These are phyloP conservation scores for Menidia menidia DNA, from an alignment of 2,797 vertebrate genomes.

Conservation along the genomic window DNA sequence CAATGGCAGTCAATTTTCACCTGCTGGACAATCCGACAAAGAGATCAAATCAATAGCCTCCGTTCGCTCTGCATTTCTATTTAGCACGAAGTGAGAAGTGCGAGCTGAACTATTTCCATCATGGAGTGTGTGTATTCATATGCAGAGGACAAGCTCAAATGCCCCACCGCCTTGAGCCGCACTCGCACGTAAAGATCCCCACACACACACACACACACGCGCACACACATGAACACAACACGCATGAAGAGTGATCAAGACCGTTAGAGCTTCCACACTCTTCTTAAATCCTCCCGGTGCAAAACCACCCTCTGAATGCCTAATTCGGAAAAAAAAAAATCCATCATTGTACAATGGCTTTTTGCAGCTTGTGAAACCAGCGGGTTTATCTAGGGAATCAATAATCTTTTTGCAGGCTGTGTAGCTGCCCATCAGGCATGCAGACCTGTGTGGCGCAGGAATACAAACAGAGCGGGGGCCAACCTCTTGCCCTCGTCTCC, in stretches of 20 bases:
- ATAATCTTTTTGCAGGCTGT: slow-evolving; percentile 57
- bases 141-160: slow-evolving; percentile 57
- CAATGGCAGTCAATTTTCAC: slow-evolving; percentile 52
- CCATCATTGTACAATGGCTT: slow-evolving; percentile 62
- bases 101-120: slow-evolving; percentile 57
- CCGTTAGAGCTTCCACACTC: slow-evolving; percentile 54
- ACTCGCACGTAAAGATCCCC: slow-evolving; percentile 22
- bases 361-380: slow-evolving; percentile 58
- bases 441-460: slow-evolving; percentile 51
- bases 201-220: slow-evolving; percentile 8
- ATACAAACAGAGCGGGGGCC: slow-evolving; percentile 58
- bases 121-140: slow-evolving; percentile 69
- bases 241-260: slow-evolving; percentile 49
- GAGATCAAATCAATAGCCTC: slow-evolving; percentile 64
- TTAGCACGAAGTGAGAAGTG: slow-evolving; percentile 45
- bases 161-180: slow-evolving; percentile 44
- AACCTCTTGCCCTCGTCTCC: slow-evolving; percentile 39
- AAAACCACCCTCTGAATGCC: slow-evolving; percentile 63
- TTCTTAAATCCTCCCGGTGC: slow-evolving; percentile 51
- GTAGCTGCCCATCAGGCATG: slow-evolving; percentile 56
- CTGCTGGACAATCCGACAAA: slow-evolving; percentile 49
- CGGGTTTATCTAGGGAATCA: slow-evolving; percentile 64
- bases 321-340: slow-evolving; percentile 67
- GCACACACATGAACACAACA: slow-evolving; percentile 21
- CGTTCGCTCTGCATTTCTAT: slow-evolving; percentile 51